phyloP scores from a whole-genome alignment of 2,797 vertebrate species.

The Odontamblyopus rebecca region DNA sequence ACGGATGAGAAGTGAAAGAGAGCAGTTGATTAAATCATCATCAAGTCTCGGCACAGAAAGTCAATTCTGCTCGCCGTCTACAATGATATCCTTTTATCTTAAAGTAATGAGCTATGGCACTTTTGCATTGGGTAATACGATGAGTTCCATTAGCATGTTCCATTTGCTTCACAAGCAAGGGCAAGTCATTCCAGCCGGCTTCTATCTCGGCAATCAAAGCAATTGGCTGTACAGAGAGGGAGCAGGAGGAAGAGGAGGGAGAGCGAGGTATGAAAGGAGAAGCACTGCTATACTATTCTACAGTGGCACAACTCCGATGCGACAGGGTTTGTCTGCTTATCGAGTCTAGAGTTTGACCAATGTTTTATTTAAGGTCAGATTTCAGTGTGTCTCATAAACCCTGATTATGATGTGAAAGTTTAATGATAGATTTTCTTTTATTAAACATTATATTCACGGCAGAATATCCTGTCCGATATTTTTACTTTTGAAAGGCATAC shows the following conservation, averaged over 20 bases:
- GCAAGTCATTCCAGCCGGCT: conserved; percentile 94
- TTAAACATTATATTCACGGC: not conserved
- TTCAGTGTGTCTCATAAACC: not conserved
- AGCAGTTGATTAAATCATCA: conserved; percentile 99
- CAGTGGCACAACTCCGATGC: conserved; percentile 76
- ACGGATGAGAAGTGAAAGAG: conserved; percentile 98
- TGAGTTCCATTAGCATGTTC: conserved; percentile 99
- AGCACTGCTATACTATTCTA: conserved; percentile 78
- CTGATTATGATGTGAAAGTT: not conserved
- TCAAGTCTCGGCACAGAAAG: conserved; percentile 97
- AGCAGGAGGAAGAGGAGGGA: conserved; percentile 63
- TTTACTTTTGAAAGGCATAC: too few species aligned
- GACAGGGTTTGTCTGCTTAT: conserved; percentile 64
- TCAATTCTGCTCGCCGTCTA: conserved; percentile 99
- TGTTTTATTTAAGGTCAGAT: not conserved
- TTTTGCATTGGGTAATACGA: conserved; percentile 98
- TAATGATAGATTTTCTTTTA: not conserved
- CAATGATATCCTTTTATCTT: conserved; percentile 99
- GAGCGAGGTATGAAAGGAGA: conserved; percentile 63
- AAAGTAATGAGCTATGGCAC: conserved; percentile 99
- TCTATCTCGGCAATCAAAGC: conserved; percentile 96
- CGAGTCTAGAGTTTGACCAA: not conserved
- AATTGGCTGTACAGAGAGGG: conserved; percentile 90
- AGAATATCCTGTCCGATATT: too few species aligned
- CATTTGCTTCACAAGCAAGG: conserved; percentile 99